Evolutionary conservation across 35 echinoderm and acorn worm species (phyloP), one percentile per base, ranked within the genome.

Genomic region (Apostichopus californicus): DNA sequence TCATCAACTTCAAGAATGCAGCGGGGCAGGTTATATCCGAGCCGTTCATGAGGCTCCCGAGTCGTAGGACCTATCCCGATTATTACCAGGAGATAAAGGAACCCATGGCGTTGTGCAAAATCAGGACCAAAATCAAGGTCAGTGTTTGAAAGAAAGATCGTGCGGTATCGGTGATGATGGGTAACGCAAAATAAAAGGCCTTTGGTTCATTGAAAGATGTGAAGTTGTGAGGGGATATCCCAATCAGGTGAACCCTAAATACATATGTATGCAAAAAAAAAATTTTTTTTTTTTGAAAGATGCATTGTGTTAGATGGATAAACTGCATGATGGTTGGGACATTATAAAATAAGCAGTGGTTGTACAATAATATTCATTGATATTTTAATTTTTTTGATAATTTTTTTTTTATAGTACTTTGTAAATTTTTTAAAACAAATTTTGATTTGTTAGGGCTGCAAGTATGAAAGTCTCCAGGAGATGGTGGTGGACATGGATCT

Each of bases 41-140:
- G 79, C 97, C 97, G 5, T 99, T 99, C 83, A 96, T 95, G 93
- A 87, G 97, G 54, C 73, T 99, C 55, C 97, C 97, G 17, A 95
- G 88, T 65, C 80, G 93, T 9, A 91, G 95, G 15, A 86, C 94
- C 22, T 99, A 99, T 70, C 97, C 97, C 0, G 97, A 99, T 77
- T 99, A 99, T 78, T 99, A 99, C 56, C 91, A 95, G 77, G 97
- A 99, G 79, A 99, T 99, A 18, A 94, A 95, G 28, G 90, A 96
- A 56, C 97, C 97, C 0, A 94, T 96, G 93, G 95, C 95, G 18
- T 73, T 99, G 9, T 90, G 93, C 64, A 99, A 99, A 90, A 99
- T 99, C 61, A 96, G 97, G 77, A 70, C 86, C 18, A 96, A 96
- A 89, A 84, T 99, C 53, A 99, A 99, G 95, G 97, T 96, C 54